Percentiles rank a stretch among this genome's conserved stretches.
These are phyloP conservation scores for Aythya baeri DNA, from an alignment of 2,113 vertebrate genomes.

Conservation along the genomic window DNA sequence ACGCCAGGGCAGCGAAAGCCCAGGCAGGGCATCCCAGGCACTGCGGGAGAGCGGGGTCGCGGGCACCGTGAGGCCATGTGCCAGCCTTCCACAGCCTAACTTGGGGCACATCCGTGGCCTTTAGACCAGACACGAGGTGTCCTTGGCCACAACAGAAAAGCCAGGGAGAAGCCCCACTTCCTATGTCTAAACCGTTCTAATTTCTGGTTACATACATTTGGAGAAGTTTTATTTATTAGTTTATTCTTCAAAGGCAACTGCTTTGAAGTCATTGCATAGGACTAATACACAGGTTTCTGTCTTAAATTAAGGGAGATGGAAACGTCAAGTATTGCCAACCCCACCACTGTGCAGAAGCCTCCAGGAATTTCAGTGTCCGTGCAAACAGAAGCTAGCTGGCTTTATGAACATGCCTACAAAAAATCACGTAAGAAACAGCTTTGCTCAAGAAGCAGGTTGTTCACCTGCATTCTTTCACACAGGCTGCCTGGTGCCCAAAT, in stretches of 20 bases:
- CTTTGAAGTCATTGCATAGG: accelerated
- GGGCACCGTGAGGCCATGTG: too few relatives aligned
- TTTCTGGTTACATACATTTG: not conserved
- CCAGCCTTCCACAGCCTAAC: too few relatives aligned
- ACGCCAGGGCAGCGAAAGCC: too few relatives aligned
- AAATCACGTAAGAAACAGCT: constrained; percentile 2
- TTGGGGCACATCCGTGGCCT: not conserved
- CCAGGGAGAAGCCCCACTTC: accelerated
- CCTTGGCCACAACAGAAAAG: not conserved
- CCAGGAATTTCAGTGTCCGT: not conserved
- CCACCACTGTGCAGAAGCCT: accelerated
- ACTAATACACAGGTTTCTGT: not conserved
- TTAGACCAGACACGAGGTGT: not conserved
- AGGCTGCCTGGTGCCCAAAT: accelerated
- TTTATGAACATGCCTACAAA: not conserved
- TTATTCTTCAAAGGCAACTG: not conserved
- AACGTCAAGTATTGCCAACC: accelerated
- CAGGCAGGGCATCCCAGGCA: too few relatives aligned
- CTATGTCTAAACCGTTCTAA: too few relatives aligned
- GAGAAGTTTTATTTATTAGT: accelerated
- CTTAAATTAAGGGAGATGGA: not conserved
- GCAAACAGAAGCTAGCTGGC: constrained; percentile 8
- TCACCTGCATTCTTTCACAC: not conserved
- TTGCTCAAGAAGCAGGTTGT: not conserved
- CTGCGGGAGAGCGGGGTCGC: too few relatives aligned